These are phyloP conservation scores for Deilephila elpenor DNA, from an alignment of 2,888 invertebrate genomes.

Conservation along the genomic window DNA sequence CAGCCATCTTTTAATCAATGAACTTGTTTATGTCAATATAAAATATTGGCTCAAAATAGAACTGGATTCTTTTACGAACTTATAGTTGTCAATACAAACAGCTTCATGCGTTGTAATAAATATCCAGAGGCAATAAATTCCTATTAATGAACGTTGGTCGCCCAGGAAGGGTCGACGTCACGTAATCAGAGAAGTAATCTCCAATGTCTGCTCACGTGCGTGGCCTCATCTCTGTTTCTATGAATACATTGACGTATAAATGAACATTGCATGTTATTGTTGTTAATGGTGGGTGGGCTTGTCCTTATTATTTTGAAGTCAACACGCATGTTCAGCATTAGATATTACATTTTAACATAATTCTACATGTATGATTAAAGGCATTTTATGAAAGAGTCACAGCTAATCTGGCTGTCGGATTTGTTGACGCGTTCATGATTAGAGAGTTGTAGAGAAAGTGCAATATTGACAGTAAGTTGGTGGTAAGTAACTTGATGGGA, in stretches of 20 bases:
- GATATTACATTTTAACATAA: background rate
- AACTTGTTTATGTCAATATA: conserved; percentile 20
- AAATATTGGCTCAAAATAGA: conserved; percentile 19
- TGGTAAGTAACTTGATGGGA: conserved; percentile 25
- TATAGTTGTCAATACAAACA: conserved; percentile 15
- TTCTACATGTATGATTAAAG: background rate
- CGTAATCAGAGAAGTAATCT: conserved; percentile 77
- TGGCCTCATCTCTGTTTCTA: conserved; percentile 57
- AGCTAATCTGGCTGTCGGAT: conserved; percentile 15
- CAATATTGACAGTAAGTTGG: conserved; percentile 32
- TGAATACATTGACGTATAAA: conserved; percentile 58
- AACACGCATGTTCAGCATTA: background rate
- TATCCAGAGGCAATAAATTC: conserved; percentile 47
- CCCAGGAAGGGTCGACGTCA: conserved; percentile 69
- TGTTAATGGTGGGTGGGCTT: background rate
- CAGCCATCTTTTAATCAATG: conserved; percentile 5
- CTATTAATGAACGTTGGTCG: conserved; percentile 59
- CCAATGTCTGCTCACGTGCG: conserved; percentile 76
- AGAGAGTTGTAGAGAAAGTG: conserved; percentile 44
- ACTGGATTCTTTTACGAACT: conserved; percentile 22
- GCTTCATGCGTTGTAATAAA: conserved; percentile 16
- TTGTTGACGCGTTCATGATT: conserved; percentile 40
- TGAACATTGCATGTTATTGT: background rate
- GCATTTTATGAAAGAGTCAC: background rate
- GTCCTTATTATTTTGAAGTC: background rate